These are phyloP conservation scores for Drosophila infuscata DNA, from an alignment of 2,888 invertebrate genomes.

Conservation along the genomic window DNA sequence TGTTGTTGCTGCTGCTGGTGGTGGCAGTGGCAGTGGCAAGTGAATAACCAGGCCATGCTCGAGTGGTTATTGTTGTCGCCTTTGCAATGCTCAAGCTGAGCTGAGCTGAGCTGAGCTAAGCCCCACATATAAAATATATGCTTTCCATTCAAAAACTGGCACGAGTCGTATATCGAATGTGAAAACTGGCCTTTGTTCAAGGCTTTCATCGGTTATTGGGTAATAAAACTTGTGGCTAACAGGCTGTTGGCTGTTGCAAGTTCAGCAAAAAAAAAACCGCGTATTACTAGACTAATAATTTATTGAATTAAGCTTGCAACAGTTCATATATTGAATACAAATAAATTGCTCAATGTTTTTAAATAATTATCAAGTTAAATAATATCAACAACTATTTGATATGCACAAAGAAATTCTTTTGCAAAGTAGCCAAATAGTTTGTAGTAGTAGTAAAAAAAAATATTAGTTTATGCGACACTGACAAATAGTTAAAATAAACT, in stretches of 20 bases:
- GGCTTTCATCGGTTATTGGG: slow-evolving; percentile 15
- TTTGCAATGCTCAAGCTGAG: slow-evolving; percentile 6
- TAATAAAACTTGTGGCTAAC: neutral
- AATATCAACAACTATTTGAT: neutral
- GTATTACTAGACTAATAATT: neutral
- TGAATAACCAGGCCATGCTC: slow-evolving; percentile 32
- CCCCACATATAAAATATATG: slow-evolving; percentile 31
- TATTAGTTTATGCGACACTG: neutral
- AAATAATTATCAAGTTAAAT: neutral
- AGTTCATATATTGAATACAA: neutral
- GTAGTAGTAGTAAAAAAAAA: neutral
- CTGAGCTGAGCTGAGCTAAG: neutral
- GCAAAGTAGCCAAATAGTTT: neutral
- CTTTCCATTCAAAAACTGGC: slow-evolving; percentile 37
- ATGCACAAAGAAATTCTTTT: neutral
- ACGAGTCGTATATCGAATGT: slow-evolving; percentile 28
- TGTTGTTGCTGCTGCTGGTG: neutral
- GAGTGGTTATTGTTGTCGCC: slow-evolving; percentile 43
- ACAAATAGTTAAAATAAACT: slow-evolving; percentile 14
- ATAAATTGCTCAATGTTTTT: neutral
- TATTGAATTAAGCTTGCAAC: no score
- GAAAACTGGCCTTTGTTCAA: slow-evolving; percentile 35
- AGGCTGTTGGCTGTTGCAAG: neutral
- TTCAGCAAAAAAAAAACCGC: no score
- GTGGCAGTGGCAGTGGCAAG: neutral